These are phyloP conservation scores for Pseudanteris insignis DNA, from an alignment of 2,888 invertebrate species.

Conservation along the genomic window DNA sequence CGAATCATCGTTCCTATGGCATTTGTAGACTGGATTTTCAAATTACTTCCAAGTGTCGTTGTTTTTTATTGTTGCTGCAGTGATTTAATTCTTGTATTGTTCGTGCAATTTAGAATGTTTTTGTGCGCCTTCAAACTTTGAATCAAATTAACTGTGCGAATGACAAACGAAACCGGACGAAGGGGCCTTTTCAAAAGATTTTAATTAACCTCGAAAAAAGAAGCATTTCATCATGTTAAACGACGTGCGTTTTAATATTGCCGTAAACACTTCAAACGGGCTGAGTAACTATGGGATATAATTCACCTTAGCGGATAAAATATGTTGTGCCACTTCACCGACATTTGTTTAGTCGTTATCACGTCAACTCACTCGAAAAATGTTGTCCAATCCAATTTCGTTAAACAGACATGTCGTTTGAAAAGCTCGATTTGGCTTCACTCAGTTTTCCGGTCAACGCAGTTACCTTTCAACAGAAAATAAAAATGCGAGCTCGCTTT, in stretches of 20 bases:
- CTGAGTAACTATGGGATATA: too few species aligned
- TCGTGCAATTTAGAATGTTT: constrained; percentile 1
- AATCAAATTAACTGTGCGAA: constrained; percentile 48
- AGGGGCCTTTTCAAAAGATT: constrained; percentile 46
- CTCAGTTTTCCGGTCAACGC: constrained; percentile 18
- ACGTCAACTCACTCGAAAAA: too few species aligned
- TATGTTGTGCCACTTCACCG: too few species aligned
- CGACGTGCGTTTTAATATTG: too few species aligned
- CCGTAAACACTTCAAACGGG: too few species aligned
- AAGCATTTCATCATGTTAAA: constrained; percentile 27
- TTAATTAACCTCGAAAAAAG: constrained; percentile 54
- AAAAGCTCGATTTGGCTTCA: constrained; percentile 5
- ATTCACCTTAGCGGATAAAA: too few species aligned
- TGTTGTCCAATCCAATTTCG: not conserved
- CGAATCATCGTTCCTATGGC: too few species aligned
- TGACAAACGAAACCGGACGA: constrained; percentile 45
- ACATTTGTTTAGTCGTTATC: too few species aligned
- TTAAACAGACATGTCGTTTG: constrained; percentile 4
- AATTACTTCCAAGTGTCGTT: too few species aligned
- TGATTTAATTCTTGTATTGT: constrained; percentile 1
- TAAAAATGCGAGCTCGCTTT: constrained; percentile 11
- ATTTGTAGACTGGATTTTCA: too few species aligned
- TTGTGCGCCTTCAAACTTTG: constrained; percentile 5
- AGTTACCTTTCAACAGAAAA: constrained; percentile 16
- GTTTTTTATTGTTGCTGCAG: too few species aligned